Evolutionary conservation across 2,888 invertebrate species (phyloP).

Genomic region (Yponomeuta cagnagella): DNA sequence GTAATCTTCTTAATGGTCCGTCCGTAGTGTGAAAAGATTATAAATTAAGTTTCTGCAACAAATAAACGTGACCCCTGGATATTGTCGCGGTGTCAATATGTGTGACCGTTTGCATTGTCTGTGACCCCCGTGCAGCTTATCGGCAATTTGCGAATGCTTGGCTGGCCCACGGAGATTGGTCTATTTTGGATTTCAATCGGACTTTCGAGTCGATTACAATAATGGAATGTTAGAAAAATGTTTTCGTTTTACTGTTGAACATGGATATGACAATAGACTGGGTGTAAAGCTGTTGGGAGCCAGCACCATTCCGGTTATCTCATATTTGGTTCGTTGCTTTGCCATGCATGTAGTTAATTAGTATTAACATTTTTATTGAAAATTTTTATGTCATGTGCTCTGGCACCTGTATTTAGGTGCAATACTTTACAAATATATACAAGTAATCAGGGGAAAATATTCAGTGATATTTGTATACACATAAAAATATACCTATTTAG

Average conservation of each 20-base stretch:
- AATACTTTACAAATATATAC: too few species aligned
- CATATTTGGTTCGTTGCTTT: too few species aligned
- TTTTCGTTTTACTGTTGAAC: neutral
- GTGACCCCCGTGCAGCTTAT: slow-evolving; percentile 62
- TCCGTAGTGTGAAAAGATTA: slow-evolving; percentile 70
- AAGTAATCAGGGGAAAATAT: too few species aligned
- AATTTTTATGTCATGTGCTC: too few species aligned
- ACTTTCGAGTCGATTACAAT: slow-evolving; percentile 38
- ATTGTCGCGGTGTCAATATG: slow-evolving; percentile 74
- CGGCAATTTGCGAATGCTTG: slow-evolving; percentile 65
- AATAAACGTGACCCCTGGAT: slow-evolving; percentile 74
- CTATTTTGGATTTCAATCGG: slow-evolving; percentile 46
- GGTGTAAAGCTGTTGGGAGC: neutral
- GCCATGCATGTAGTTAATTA: too few species aligned
- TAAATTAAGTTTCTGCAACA: slow-evolving; percentile 76
- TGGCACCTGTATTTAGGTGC: too few species aligned
- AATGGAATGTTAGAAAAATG: slow-evolving; percentile 27
- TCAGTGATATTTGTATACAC: too few species aligned
- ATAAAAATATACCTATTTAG: too few species aligned
- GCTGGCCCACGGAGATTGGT: slow-evolving; percentile 56
- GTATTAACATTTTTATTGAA: too few species aligned
- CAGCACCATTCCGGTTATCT: neutral
- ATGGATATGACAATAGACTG: neutral
- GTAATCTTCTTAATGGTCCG: slow-evolving; percentile 75
- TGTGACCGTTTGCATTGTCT: slow-evolving; percentile 69